A percentile compares a stretch with the other conserved stretches of the same genome.
phyloP scores from a whole-genome alignment of 2,113 vertebrate species.

The Chrysochloris asiatica region DNA sequence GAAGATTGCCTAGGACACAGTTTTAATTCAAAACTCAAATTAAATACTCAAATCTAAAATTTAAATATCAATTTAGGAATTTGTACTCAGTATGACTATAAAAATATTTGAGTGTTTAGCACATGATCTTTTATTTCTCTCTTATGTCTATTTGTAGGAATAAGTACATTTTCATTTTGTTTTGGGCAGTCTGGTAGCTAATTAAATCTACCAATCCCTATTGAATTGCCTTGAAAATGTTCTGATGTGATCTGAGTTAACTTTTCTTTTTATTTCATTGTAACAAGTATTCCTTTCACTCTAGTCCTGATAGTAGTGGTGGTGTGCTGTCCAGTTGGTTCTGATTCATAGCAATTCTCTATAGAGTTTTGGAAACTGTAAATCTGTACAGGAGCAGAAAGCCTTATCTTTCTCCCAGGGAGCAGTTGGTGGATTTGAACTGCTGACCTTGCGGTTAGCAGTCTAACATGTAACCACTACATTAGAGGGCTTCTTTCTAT shows the following conservation, averaged over 20 bases:
- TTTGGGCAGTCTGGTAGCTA: too few species aligned
- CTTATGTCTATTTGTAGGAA: neutral
- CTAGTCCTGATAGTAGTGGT: too few species aligned
- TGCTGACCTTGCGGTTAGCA: too few species aligned
- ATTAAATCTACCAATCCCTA: neutral
- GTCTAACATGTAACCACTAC: too few species aligned
- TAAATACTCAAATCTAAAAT: neutral
- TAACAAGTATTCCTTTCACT: neutral
- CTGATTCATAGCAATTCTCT: too few species aligned
- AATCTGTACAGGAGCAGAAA: too few species aligned
- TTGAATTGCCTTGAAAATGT: neutral
- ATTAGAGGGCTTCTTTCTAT: too few species aligned
- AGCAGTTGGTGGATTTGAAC: too few species aligned
- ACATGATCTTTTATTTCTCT: neutral
- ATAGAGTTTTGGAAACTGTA: too few species aligned
- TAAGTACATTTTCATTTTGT: neutral
- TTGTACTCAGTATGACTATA: neutral
- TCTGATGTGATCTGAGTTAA: neutral
- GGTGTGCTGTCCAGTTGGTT: too few species aligned
- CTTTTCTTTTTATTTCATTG: constrained; percentile 2
- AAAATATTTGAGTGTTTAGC: neutral
- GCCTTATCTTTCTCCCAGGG: too few species aligned
- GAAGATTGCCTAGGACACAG: neutral
- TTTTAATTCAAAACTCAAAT: neutral
- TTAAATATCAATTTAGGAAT: neutral